A percentile compares a stretch with the other conserved stretches of the same genome.
These are phyloP conservation scores for Andricus curvator DNA, from an alignment of 2,888 invertebrate species.

Conservation along the genomic window DNA sequence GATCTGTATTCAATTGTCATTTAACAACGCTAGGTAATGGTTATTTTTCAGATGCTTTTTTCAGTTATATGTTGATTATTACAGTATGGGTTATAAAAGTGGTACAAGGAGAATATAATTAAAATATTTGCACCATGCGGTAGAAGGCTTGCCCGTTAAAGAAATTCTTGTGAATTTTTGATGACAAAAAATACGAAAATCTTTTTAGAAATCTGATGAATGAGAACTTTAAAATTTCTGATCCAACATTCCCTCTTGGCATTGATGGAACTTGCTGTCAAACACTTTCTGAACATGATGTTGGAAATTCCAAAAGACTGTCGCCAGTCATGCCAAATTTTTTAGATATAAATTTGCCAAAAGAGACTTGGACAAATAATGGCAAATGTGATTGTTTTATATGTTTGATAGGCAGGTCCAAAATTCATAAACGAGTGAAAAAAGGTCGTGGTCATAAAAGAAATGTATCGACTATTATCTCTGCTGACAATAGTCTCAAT, in stretches of 20 bases:
- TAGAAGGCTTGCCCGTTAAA: background rate
- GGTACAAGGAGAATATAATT: constrained; percentile 14
- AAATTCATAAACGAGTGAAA: too few relatives aligned
- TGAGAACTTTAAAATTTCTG: constrained; percentile 25
- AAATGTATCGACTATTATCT: too few relatives aligned
- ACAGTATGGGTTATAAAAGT: background rate
- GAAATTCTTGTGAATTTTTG: constrained; percentile 20
- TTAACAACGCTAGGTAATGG: too few relatives aligned
- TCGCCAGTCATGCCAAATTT: background rate
- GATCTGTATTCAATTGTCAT: too few relatives aligned
- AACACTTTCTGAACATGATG: background rate
- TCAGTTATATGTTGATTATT: background rate
- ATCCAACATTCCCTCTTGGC: constrained; percentile 18
- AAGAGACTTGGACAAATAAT: too few relatives aligned
- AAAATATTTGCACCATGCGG: constrained; percentile 12
- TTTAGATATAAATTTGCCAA: constrained; percentile 9
- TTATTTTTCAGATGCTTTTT: too few relatives aligned
- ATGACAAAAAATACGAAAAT: constrained; percentile 27
- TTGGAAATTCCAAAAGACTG: background rate
- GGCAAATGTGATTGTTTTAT: too few relatives aligned
- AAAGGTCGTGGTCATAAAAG: too few relatives aligned
- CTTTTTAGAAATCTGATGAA: constrained; percentile 6
- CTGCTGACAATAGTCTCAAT: too few relatives aligned
- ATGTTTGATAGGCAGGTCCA: too few relatives aligned
- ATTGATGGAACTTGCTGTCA: constrained; percentile 23